These are phyloP conservation scores for Petaurus breviceps DNA, from an alignment of 2,113 vertebrate genomes.

Conservation along the genomic window DNA sequence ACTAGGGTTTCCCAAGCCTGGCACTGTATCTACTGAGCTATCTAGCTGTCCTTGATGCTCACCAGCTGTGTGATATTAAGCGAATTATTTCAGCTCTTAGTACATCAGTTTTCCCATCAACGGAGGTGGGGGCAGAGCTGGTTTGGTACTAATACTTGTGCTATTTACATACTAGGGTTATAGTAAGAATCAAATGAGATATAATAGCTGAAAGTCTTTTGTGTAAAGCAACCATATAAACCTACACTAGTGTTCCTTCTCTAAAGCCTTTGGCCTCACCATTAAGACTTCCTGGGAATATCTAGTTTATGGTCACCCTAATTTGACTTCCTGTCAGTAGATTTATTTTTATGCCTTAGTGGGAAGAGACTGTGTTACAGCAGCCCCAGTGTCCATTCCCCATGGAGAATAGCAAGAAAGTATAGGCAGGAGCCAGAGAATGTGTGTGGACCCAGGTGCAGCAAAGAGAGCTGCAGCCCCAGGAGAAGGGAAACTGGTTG, in stretches of 20 bases:
- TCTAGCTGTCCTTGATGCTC: background rate
- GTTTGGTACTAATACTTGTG: background rate
- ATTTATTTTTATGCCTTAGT: background rate
- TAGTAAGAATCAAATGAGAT: background rate
- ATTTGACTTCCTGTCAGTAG: background rate
- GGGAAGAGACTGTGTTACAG: background rate
- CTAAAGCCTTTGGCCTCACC: background rate
- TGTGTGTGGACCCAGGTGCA: background rate
- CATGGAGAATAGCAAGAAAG: background rate
- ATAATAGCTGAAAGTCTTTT: background rate
- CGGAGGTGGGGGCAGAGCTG: background rate
- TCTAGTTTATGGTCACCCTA: background rate
- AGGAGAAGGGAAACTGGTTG: slow-evolving; percentile 15
- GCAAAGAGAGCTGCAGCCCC: background rate
- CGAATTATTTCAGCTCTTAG: background rate
- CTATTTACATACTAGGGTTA: background rate
- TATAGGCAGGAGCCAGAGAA: slow-evolving; percentile 2
- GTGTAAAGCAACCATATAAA: background rate
- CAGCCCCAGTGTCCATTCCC: background rate
- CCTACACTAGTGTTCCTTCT: background rate
- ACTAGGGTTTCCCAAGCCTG: background rate
- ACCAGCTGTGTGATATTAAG: background rate
- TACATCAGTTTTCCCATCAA: background rate
- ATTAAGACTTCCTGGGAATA: background rate
- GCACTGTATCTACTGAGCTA: no score